A percentile compares a stretch with the other conserved stretches of the same genome.
Conservation (phyloP, 2,113 vertebrate genomes). For the Actinemys pallida region DNA sequence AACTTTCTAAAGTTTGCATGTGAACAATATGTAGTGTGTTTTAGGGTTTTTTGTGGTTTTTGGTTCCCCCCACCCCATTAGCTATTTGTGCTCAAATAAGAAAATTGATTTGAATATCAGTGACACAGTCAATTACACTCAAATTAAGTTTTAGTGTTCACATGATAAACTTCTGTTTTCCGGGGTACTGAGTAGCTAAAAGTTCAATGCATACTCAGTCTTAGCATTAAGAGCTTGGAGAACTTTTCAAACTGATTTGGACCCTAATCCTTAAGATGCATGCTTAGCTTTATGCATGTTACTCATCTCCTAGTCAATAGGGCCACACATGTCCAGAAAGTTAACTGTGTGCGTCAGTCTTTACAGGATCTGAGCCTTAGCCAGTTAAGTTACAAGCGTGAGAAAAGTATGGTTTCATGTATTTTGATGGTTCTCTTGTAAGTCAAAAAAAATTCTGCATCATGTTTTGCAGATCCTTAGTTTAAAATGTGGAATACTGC, state of each 20-base stretch:
- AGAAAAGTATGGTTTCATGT: neutral
- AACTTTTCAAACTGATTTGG: neutral
- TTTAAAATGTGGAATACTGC: no score
- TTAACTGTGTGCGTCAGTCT: neutral
- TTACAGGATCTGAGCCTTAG: no score
- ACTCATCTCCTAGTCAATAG: accelerated
- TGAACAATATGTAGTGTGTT: neutral
- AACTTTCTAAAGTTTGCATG: neutral
- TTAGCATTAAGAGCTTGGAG: neutral
- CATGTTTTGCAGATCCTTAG: neutral
- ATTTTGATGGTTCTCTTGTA: neutral
- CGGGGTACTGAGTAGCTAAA: neutral
- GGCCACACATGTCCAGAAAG: neutral
- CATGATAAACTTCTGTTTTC: neutral
- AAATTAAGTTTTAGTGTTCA: neutral
- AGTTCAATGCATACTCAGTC: neutral
- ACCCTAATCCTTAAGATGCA: neutral
- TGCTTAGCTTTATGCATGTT: neutral
- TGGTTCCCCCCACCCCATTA: neutral
- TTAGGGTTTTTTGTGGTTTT: neutral
- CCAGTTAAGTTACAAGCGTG: neutral
- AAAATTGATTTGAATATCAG: neutral
- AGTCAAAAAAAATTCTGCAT: neutral
- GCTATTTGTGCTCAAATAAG: neutral
- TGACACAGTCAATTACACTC: neutral